Evolutionary conservation across 2,797 vertebrate species (phyloP).

Genomic region (Ceyx erithaca): DNA sequence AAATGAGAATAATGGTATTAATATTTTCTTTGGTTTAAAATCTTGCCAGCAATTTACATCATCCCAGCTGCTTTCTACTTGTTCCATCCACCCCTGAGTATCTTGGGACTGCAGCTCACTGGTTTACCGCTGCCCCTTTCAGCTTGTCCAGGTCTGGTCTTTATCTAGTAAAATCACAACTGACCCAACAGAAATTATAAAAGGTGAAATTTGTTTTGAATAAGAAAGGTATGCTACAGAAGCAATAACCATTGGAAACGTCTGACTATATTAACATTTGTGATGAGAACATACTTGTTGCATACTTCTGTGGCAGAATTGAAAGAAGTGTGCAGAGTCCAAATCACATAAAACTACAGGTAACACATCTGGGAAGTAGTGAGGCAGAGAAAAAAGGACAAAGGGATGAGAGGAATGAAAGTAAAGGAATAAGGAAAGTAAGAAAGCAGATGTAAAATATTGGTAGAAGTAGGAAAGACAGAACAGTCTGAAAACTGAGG

Average conservation of each 20-base stretch:
- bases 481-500: background rate
- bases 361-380: background rate
- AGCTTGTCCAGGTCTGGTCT: background rate
- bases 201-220: background rate
- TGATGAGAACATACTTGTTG: background rate
- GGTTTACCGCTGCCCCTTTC: background rate
- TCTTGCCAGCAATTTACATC: conserved; percentile 18
- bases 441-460: background rate
- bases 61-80: background rate
- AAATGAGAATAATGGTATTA: background rate
- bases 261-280: background rate
- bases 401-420: background rate
- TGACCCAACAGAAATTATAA: background rate
- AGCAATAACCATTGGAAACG: background rate
- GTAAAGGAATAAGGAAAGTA: background rate
- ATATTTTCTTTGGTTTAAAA: background rate
- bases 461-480: background rate
- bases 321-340: background rate
- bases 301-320: background rate
- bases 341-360: background rate
- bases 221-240: background rate
- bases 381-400: background rate
- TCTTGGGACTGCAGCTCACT: background rate
- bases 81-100: background rate
- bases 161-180: background rate